These are phyloP conservation scores for Drosophila yooni DNA, from an alignment of 2,888 invertebrate genomes.

Conservation along the genomic window DNA sequence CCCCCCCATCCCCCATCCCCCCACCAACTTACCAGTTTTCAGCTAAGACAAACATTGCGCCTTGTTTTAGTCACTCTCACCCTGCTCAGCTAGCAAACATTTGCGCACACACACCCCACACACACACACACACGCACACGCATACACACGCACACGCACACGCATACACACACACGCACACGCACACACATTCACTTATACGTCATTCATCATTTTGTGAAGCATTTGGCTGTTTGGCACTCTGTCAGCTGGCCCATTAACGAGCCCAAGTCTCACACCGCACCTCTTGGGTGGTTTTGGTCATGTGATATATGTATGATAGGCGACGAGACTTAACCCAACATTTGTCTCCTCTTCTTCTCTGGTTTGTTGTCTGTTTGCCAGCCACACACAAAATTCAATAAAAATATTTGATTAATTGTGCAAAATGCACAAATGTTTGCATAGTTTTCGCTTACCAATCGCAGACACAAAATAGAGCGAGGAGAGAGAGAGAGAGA, in stretches of 20 bases:
- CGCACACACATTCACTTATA: slow-evolving; percentile 17
- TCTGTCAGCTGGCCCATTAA: slow-evolving; percentile 76
- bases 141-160: slow-evolving; percentile 5
- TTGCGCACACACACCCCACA: background rate
- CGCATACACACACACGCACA: background rate
- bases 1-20: background rate
- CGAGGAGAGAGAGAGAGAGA: background rate
- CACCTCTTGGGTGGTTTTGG: slow-evolving; percentile 9
- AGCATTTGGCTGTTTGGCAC: slow-evolving; percentile 62
- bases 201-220: slow-evolving; percentile 65
- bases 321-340: slow-evolving; percentile 52
- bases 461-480: slow-evolving; percentile 1
- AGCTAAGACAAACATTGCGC: slow-evolving; percentile 34
- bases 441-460: slow-evolving; percentile 66
- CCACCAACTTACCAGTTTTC: background rate
- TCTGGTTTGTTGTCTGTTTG: slow-evolving; percentile 55
- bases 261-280: slow-evolving; percentile 45
- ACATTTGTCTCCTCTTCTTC: slow-evolving; percentile 48
- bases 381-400: slow-evolving; percentile 58
- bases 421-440: slow-evolving; percentile 71
- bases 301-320: slow-evolving; percentile 45
- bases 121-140: background rate
- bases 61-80: slow-evolving; percentile 35
- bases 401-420: slow-evolving; percentile 78
- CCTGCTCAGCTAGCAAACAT: slow-evolving; percentile 23